Base-by-base conservation (phyloP, 2,888 invertebrate genomes). In the Shargacucullia verbasci region DNA sequence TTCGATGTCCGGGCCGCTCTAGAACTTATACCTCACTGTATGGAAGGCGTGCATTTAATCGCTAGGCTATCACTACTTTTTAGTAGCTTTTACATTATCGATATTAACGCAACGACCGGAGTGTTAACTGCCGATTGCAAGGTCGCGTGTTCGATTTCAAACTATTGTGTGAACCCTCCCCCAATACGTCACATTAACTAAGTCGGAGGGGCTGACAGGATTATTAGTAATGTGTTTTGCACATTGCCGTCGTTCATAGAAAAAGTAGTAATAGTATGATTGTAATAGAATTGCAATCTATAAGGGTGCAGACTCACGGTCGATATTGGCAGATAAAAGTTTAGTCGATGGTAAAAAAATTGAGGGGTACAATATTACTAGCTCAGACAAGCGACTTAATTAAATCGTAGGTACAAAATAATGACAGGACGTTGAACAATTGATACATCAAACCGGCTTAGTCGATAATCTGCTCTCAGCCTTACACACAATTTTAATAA, bases 181-280 rank as follows among this genome's bases (percentile, higher is more conserved):
- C 39, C 65, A 48, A 69, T 56, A 64, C 59, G 66, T 65, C 59
- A 70, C 65, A 58, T 53, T 20, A 12, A 46, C 45, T 46, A 1
- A n/a, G 20, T 54, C 48, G 11, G 58, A 70, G 71, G 58, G 70
- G 71, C n/a, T 35, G 53, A 59, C 38, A 41, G 59, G 65, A 66
- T 66, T 66, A 67, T 70, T 65, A 64, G 53, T 67, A 65, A 70
- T 67, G 48, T 15, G 37, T 47, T 64, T 53, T 49, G 47, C 71
- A 67, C 59, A 67, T 64, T 53, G 34, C 69, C 45, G 49, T 39
- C 52, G 56, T 11, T 29, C 33, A 43, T 34, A 20, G 58, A 35
- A 44, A 38, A 57, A 41, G 49, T 35, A 11, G 39, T 39, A 49
- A 41, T 39, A 46, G 20, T 50, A 43, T 47, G 34, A 48, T 49